Evolutionary conservation across 2,797 vertebrate species (phyloP), one percentile per base, ranked within the genome.

Genomic region (Xenopus petersii): DNA sequence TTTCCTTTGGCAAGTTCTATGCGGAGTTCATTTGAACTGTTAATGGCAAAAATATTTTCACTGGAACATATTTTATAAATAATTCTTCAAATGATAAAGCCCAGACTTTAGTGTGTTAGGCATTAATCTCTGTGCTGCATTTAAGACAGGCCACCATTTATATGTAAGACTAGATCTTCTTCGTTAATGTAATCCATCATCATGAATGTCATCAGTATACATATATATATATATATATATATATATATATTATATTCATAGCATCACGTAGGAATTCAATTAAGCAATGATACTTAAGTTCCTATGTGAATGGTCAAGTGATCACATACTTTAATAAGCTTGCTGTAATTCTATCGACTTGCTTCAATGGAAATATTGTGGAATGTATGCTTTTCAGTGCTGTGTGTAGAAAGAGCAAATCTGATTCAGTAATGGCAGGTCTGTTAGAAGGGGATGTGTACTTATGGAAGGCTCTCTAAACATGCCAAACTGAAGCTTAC

Each of bases 1-100:
- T 71, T 80, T 80, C 60, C 61, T 63, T 77, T 80, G 73, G 63
- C 75, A 80, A 8, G 1, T 55, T 75, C 63, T 59, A 33, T 74
- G 16, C 30, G 64, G 33, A 61, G 56, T 56, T 47, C 55, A 67
- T 78, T 74, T 79, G 42, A 82, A 82, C 12, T 21, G 33, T 49
- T 75, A 64, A 70, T 70, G 33, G 66, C 48, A 66, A 74, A 79
- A 74, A 75, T 59, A 73, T 72, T 77, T 79, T 73, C 67, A 64
- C 62, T 64, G 54, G 65, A 46, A 64, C 60, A 21, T 65, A n/a
- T 26, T 10, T 48, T 54, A 62, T 33, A 70, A 67, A 59, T 75
- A 79, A 74, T 69, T 70, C 59, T 61, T 42, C 68, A 71, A 71
- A 77, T 78, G 70, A 54, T 36, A 73, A 21, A 75, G 59, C 26